A percentile compares a stretch with the other conserved stretches of the same genome.
These are phyloP conservation scores for Oscheius sp. DNA, from an alignment of 2,888 invertebrate genomes.

Conservation along the genomic window DNA sequence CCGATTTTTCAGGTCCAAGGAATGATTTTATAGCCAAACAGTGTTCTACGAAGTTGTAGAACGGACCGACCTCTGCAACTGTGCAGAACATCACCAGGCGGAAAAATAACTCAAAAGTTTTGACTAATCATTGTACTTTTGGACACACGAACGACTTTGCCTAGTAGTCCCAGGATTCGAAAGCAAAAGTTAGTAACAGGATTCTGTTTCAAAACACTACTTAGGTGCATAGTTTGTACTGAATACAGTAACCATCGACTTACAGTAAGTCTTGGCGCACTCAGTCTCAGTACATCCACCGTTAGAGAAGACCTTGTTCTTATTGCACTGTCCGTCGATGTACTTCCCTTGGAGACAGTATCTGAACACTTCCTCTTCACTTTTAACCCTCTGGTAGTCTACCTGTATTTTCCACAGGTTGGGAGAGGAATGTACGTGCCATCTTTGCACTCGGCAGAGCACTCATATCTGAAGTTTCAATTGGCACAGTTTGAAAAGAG, in stretches of 20 bases:
- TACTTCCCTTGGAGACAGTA: conserved; percentile 31
- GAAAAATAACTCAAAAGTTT: no score
- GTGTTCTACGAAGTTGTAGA: no score
- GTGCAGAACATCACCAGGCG: no score
- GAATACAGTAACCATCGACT: not conserved
- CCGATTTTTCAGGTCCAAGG: no score
- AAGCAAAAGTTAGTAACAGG: no score
- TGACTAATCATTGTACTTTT: no score
- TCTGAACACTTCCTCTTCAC: not conserved
- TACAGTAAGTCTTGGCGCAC: conserved; percentile 6
- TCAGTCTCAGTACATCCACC: conserved; percentile 29
- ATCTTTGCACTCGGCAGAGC: conserved; percentile 10
- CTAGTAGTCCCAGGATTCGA: no score
- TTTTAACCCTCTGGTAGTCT: not conserved
- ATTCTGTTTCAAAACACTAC: no score
- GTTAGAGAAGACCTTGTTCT: conserved; percentile 23
- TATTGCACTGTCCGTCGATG: conserved; percentile 25
- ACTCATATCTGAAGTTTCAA: not conserved
- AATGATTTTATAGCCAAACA: no score
- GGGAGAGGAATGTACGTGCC: conserved; percentile 14
- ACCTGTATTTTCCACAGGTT: conserved; percentile 39
- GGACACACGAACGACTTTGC: no score
- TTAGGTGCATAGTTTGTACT: no score
- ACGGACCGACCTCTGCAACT: no score
- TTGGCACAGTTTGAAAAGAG: not conserved